Evolutionary conservation across 2,888 invertebrate species (phyloP).

Genomic region (Calliphora vomitoria): DNA sequence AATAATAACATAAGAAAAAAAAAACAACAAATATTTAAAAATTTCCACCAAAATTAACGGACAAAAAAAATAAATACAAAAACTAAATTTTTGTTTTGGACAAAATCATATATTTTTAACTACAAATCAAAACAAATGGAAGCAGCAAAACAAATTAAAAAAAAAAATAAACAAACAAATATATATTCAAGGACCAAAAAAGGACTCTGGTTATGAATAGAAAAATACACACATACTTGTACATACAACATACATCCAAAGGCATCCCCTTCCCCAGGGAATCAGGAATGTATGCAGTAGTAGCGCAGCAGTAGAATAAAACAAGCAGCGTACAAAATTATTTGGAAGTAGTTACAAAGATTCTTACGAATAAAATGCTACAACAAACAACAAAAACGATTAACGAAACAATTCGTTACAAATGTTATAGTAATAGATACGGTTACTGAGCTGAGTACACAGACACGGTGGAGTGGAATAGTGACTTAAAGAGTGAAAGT

Average conservation of each 20-base stretch:
- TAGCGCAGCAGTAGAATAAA: constrained; percentile 6
- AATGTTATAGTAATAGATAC: background rate
- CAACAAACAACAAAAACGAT: constrained; percentile 42
- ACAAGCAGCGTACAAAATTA: constrained; percentile 44
- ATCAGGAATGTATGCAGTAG: constrained; percentile 36
- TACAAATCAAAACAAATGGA: constrained; percentile 55
- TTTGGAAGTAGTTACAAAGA: background rate
- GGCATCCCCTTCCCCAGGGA: background rate
- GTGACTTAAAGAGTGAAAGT: constrained; percentile 41
- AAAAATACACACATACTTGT: constrained; percentile 5
- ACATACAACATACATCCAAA: constrained; percentile 20
- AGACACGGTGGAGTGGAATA: constrained; percentile 24
- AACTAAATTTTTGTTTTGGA: constrained; percentile 3
- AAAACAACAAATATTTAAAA: background rate
- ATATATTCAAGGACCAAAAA: constrained; percentile 20
- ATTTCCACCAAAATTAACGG: background rate
- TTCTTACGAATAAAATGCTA: constrained; percentile 20
- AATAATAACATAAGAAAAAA: constrained; percentile 15
- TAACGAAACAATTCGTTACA: constrained; percentile 40
- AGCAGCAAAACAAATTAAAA: constrained; percentile 54
- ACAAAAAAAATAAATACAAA: constrained; percentile 4
- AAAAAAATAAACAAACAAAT: constrained; percentile 1
- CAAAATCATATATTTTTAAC: background rate
- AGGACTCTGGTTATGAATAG: constrained; percentile 1
- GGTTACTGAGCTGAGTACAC: constrained; percentile 27